A percentile compares a stretch with the other conserved stretches of the same genome.
Conservation (phyloP, 2,888 invertebrate species). For the Trichogramma evanescens region DNA sequence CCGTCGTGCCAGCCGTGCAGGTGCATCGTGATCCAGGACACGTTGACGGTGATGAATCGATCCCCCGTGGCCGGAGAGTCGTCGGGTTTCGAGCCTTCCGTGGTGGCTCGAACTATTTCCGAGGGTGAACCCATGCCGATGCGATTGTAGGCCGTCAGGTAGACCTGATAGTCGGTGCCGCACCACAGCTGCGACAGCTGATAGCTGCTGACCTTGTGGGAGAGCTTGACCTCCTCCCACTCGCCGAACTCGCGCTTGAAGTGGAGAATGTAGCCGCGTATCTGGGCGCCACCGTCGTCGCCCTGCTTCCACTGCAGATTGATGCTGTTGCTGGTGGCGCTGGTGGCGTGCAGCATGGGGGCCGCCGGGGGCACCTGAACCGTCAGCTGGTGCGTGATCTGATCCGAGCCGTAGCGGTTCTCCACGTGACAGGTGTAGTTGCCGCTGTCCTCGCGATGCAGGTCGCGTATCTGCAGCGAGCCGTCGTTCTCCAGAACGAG, state of each 20-base stretch:
- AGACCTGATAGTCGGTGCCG: constrained; percentile 79
- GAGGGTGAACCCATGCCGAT: constrained; percentile 85
- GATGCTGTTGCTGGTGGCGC: constrained; percentile 75
- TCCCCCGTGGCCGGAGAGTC: constrained; percentile 41
- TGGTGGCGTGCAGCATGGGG: constrained; percentile 72
- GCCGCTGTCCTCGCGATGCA: constrained; percentile 76
- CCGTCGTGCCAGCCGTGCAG: constrained; percentile 84
- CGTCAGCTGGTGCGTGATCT: constrained; percentile 69
- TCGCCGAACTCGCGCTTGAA: constrained; percentile 85
- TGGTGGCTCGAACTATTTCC: constrained; percentile 73
- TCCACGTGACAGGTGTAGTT: constrained; percentile 86
- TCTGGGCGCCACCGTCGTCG: constrained; percentile 64
- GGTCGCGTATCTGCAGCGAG: constrained; percentile 67
- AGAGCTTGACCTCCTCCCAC: constrained; percentile 85
- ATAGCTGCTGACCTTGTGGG: constrained; percentile 72
- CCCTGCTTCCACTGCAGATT: constrained; percentile 76
- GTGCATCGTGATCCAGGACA: constrained; percentile 80
- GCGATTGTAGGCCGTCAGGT: constrained; percentile 83
- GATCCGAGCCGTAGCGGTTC: constrained; percentile 76
- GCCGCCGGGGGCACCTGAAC: constrained; percentile 76
- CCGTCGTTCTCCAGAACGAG: constrained; percentile 60
- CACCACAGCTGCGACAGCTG: constrained; percentile 78
- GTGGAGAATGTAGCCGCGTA: constrained; percentile 76
- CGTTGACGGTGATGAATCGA: constrained; percentile 62
- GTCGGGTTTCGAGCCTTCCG: constrained; percentile 43